Percentiles rank a stretch among this genome's conserved stretches.
These are phyloP conservation scores for Meiosimyza platycephala DNA, from an alignment of 2,888 invertebrate species.

Conservation along the genomic window DNA sequence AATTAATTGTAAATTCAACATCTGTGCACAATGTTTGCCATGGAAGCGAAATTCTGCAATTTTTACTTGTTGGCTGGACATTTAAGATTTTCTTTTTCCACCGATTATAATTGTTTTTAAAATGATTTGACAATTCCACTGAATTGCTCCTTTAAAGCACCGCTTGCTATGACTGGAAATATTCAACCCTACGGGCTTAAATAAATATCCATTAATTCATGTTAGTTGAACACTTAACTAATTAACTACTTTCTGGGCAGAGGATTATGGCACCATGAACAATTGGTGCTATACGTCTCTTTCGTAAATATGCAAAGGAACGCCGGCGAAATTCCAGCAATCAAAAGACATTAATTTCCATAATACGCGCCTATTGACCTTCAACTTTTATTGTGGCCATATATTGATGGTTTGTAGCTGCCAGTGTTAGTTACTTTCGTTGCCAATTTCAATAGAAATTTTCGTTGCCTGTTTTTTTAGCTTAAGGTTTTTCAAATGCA, in stretches of 20 bases:
- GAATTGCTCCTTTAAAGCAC: too few species aligned
- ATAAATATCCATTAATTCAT: slow-evolving; percentile 22
- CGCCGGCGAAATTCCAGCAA: slow-evolving; percentile 36
- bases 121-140: too few species aligned
- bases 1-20: too few species aligned
- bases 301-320: background rate
- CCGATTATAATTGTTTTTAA: too few species aligned
- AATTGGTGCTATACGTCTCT: background rate
- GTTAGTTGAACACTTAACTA: slow-evolving; percentile 22
- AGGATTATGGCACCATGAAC: background rate
- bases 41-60: too few species aligned
- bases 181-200: too few species aligned
- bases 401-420: slow-evolving; percentile 32
- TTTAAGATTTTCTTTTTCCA: too few species aligned
- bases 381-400: slow-evolving; percentile 50
- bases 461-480: slow-evolving; percentile 5
- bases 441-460: slow-evolving; percentile 20
- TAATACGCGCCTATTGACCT: slow-evolving; percentile 50
- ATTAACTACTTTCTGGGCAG: slow-evolving; percentile 28
- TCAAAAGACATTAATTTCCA: slow-evolving; percentile 30
- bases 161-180: too few species aligned
- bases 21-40: too few species aligned
- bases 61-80: too few species aligned
- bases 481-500: background rate
- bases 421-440: slow-evolving; percentile 32